Conservation (phyloP, 2,888 invertebrate species). For the Onthophagus sagittarius region DNA sequence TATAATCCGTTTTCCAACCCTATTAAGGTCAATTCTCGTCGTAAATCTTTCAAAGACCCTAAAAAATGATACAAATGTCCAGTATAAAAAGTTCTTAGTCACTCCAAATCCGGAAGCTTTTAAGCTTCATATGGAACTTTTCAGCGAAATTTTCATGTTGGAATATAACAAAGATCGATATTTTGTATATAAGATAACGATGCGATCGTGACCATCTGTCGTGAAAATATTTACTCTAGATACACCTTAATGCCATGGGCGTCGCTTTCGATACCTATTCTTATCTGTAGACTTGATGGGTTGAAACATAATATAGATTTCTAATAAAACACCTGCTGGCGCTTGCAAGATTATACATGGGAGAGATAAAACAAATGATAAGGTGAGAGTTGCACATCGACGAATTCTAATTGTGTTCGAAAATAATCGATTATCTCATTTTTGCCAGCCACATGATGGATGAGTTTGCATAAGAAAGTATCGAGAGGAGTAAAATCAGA, state of each 20-base stretch:
- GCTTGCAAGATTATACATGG: slow-evolving; percentile 31
- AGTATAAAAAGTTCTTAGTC: neutral
- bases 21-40: neutral
- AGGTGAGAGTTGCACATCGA: slow-evolving; percentile 15
- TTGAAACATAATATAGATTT: slow-evolving; percentile 32
- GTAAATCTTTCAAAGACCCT: neutral
- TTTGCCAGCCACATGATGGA: neutral
- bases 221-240: slow-evolving; percentile 37
- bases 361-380: slow-evolving; percentile 24
- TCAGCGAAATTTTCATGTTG: no score
- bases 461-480: neutral
- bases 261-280: slow-evolving; percentile 29
- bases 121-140: neutral
- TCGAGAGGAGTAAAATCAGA: neutral
- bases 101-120: neutral
- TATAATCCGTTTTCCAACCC: neutral
- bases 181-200: slow-evolving; percentile 31
- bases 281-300: slow-evolving; percentile 32
- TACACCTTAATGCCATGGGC: slow-evolving; percentile 35
- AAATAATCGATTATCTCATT: neutral
- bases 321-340: slow-evolving; percentile 35
- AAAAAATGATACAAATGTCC: neutral
- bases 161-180: neutral
- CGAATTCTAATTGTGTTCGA: neutral
- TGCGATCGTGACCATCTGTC: slow-evolving; percentile 35